Evolutionary conservation across 2,113 vertebrate genomes (phyloP), one percentile per base, ranked within the genome.

Genomic region (Psilopsiagon aymara): DNA sequence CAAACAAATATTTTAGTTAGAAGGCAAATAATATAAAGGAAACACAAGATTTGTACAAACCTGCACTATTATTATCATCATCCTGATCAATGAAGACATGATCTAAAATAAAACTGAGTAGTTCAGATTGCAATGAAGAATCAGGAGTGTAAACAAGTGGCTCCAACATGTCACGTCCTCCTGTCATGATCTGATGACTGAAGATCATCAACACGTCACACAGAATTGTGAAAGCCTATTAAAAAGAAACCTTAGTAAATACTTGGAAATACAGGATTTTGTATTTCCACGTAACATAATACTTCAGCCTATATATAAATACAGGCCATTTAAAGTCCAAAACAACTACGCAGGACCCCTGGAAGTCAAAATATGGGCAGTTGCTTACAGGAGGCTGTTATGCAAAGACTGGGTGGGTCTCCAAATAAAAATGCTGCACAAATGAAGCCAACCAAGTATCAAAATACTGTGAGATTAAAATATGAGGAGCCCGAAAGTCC

Each of bases 41-140:
- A 77, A 49, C 0, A 0, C 6, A 27, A 43, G 15, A 82, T 95
- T 60, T 66, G 37, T 60, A 80, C 94, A 95, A 97, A 99, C 99
- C 99, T 96, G 99, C 98, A 97, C 99, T 99, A 95, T 99, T 99
- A 94, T 97, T 98, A 93, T 99, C 99, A 85, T 99, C 99, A 88
- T 99, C 99, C 97, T 99, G 99, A 97, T 99, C 99, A 92, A 99
- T 99, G 98, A 99, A 99, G 93, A 99, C 99, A 78, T 99, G 99
- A 98, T 99, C 99, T 73, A 99, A 98, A 98, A 99, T 99, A 95
- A 99, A 99, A 97, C 99, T 99, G 92, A 99, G 98, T 69, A 99
- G 98, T 94, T 99, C 99, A 41, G 98, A 98, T 84, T 99, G 99
- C 95, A 99, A 97, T 25, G 99, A 99, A 93, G 99, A 99, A 97